phyloP scores from a whole-genome alignment of 2,888 invertebrate genomes.

The Drosophila eohydei region DNA sequence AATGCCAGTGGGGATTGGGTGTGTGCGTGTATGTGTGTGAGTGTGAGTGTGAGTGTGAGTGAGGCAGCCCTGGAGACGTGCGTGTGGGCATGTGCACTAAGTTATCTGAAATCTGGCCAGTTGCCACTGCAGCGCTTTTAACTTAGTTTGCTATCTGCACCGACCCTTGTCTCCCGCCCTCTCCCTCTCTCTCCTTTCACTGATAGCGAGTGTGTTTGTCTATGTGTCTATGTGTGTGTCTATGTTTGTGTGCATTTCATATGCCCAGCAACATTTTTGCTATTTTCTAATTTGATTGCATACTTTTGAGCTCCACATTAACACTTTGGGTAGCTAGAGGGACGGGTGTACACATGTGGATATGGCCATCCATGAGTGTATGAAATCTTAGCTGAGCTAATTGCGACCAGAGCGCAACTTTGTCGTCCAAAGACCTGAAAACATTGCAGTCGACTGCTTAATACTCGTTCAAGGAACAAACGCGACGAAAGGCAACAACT shows the following conservation, averaged over 20 bases:
- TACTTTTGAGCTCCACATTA: constrained; percentile 71
- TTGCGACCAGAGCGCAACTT: constrained; percentile 46
- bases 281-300: constrained; percentile 75
- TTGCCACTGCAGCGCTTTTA: constrained; percentile 67
- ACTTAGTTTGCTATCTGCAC: constrained; percentile 67
- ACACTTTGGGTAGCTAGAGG: constrained; percentile 53
- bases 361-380: background rate
- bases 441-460: background rate
- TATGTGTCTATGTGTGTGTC: constrained; percentile 13
- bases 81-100: constrained; percentile 34
- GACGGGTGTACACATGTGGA: background rate
- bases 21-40: constrained; percentile 1
- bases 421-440: constrained; percentile 33
- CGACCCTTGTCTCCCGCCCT: background rate
- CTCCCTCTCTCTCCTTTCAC: background rate
- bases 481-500: no score
- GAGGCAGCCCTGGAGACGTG: constrained; percentile 6
- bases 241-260: constrained; percentile 39
- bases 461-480: background rate
- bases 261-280: constrained; percentile 57
- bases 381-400: constrained; percentile 38
- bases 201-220: constrained; percentile 4
- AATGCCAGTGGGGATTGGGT: constrained; percentile 41
- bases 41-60: background rate
- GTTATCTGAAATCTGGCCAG: constrained; percentile 59